Evolutionary conservation across 2,888 invertebrate genomes (phyloP).

Genomic region (Candidula unifasciata): DNA sequence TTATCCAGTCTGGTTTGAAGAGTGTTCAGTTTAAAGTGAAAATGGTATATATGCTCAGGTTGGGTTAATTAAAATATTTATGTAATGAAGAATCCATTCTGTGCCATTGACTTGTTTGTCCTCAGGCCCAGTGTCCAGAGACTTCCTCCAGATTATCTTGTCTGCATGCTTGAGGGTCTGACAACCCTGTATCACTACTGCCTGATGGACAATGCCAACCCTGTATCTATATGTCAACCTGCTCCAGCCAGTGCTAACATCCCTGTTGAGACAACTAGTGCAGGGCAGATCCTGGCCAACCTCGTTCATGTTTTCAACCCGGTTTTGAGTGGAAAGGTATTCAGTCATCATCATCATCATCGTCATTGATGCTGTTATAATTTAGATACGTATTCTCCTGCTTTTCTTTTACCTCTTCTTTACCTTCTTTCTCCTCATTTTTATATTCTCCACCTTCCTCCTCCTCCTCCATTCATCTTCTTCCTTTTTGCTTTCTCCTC

Average conservation of each 20-base stretch:
- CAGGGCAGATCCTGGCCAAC: conserved; percentile 87
- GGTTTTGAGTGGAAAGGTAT: conserved; percentile 74
- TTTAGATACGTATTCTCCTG: too few relatives aligned
- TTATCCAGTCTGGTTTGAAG: too few relatives aligned
- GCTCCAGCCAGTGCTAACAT: conserved; percentile 78
- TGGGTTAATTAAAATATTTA: neutral
- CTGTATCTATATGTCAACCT: conserved; percentile 74
- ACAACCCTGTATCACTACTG: conserved; percentile 89
- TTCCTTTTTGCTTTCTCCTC: too few relatives aligned
- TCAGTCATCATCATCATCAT: too few relatives aligned
- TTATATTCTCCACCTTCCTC: too few relatives aligned
- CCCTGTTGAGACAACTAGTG: conserved; percentile 69
- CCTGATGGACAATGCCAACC: conserved; percentile 81
- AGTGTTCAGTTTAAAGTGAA: too few relatives aligned
- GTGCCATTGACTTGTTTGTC: neutral
- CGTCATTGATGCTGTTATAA: too few relatives aligned
- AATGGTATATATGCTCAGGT: too few relatives aligned
- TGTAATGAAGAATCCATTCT: neutral
- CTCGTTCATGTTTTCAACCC: conserved; percentile 89
- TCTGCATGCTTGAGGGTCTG: conserved; percentile 87
- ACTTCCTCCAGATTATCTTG: conserved; percentile 86
- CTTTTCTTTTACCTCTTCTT: too few relatives aligned
- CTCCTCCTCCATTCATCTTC: too few relatives aligned
- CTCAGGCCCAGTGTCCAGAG: conserved; percentile 38
- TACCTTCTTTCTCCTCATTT: too few relatives aligned